Conservation (phyloP, 35 echinoderm and acorn worm species). For the Heliocidaris tuberculata region DNA sequence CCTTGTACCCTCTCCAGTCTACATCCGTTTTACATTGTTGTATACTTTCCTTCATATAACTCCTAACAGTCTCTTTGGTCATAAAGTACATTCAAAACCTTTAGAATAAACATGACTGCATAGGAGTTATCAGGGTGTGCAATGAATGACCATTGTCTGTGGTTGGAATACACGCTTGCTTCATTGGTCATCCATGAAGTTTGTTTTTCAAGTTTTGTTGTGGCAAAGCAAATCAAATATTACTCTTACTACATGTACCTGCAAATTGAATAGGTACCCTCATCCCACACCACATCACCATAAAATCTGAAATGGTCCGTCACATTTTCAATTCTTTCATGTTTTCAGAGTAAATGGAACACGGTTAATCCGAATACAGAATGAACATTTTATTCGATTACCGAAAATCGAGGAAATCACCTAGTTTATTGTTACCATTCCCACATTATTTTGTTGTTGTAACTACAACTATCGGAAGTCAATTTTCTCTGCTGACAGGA, state of each 20-base stretch:
- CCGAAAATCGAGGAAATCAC: too few species aligned
- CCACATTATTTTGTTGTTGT: not conserved
- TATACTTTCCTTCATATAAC: too few species aligned
- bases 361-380: not conserved
- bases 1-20: too few species aligned
- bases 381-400: too few species aligned
- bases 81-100: too few species aligned
- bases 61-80: too few species aligned
- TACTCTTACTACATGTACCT: not conserved
- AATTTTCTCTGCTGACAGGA: too few species aligned
- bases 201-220: not conserved
- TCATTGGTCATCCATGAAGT: not conserved
- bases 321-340: not conserved
- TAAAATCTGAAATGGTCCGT: slow-evolving; percentile 10
- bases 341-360: not conserved
- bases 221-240: not conserved
- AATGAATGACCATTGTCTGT: not conserved
- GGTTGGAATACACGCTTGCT: not conserved
- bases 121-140: too few species aligned
- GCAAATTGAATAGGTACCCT: not conserved
- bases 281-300: not conserved
- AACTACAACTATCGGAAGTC: too few species aligned
- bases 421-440: too few species aligned
- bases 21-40: too few species aligned
- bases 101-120: too few species aligned